Conservation (phyloP, 2,888 invertebrate genomes). For the Pilophorus perplexus region DNA sequence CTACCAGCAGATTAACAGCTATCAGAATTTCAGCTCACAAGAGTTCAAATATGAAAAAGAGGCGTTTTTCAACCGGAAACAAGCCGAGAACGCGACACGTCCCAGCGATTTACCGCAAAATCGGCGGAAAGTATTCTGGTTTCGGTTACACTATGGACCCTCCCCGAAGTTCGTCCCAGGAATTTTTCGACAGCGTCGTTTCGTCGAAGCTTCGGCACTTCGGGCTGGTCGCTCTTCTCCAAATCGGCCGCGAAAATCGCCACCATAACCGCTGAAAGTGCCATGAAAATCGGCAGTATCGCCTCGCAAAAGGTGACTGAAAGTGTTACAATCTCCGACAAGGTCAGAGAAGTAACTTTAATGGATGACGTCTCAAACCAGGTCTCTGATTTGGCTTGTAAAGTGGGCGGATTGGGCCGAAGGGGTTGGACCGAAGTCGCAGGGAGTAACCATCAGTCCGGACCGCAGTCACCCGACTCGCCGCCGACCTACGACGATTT, state of each 20-base stretch:
- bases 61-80: slow-evolving; percentile 67
- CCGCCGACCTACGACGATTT: neutral
- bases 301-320: slow-evolving; percentile 83
- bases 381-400: slow-evolving; percentile 62
- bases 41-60: slow-evolving; percentile 68
- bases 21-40: slow-evolving; percentile 62
- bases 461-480: slow-evolving; percentile 48
- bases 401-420: slow-evolving; percentile 68
- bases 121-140: slow-evolving; percentile 84
- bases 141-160: slow-evolving; percentile 85
- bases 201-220: too few relatives aligned
- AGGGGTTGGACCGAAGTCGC: slow-evolving; percentile 64
- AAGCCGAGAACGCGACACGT: slow-evolving; percentile 68
- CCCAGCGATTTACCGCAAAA: slow-evolving; percentile 75
- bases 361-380: slow-evolving; percentile 64
- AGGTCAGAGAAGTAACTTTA: slow-evolving; percentile 69
- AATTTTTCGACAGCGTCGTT: slow-evolving; percentile 78
- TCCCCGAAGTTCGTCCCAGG: slow-evolving; percentile 75
- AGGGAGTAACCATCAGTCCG: slow-evolving; percentile 57
- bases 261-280: slow-evolving; percentile 80
- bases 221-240: slow-evolving; percentile 89
- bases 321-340: slow-evolving; percentile 67
- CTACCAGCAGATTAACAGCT: slow-evolving; percentile 51
- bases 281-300: slow-evolving; percentile 78
- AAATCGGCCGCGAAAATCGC: slow-evolving; percentile 85